These are phyloP conservation scores for Sebastes minor DNA, from an alignment of 2,797 vertebrate species.

Conservation along the genomic window DNA sequence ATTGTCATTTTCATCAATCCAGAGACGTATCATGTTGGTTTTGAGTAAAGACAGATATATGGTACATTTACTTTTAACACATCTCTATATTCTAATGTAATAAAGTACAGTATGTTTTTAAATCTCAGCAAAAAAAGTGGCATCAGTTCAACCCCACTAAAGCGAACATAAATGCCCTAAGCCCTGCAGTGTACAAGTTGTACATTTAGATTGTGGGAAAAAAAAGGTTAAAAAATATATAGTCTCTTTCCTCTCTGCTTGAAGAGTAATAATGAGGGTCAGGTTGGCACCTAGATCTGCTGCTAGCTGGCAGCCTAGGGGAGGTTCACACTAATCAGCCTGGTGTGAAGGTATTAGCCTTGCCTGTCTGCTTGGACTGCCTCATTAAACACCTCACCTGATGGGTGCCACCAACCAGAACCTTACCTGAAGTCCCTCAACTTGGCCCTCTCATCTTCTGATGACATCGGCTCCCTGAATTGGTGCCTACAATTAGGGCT, in stretches of 20 bases:
- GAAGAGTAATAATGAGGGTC: slow-evolving; percentile 74
- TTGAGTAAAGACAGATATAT: background rate
- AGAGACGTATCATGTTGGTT: background rate
- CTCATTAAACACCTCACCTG: slow-evolving; percentile 79
- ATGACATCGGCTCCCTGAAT: slow-evolving; percentile 1
- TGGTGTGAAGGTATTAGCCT: slow-evolving; percentile 78
- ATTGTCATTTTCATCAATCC: background rate
- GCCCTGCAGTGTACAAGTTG: background rate
- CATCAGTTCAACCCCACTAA: background rate
- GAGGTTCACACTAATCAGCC: slow-evolving; percentile 82
- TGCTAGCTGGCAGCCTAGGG: slow-evolving; percentile 55
- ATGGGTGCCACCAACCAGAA: slow-evolving; percentile 58
- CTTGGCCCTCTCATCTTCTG: slow-evolving; percentile 22
- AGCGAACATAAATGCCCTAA: background rate
- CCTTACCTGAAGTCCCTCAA: slow-evolving; percentile 44
- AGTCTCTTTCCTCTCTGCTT: slow-evolving; percentile 19
- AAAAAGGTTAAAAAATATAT: background rate
- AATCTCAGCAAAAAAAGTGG: background rate
- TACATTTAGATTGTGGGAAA: background rate
- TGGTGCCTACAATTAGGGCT: background rate
- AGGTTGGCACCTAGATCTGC: slow-evolving; percentile 57
- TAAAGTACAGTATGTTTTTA: background rate
- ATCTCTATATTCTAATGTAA: background rate
- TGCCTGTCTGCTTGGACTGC: slow-evolving; percentile 61
- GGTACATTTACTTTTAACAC: background rate